Conservation (phyloP, 2,888 invertebrate species). For the Neoaliturus tenellus region DNA sequence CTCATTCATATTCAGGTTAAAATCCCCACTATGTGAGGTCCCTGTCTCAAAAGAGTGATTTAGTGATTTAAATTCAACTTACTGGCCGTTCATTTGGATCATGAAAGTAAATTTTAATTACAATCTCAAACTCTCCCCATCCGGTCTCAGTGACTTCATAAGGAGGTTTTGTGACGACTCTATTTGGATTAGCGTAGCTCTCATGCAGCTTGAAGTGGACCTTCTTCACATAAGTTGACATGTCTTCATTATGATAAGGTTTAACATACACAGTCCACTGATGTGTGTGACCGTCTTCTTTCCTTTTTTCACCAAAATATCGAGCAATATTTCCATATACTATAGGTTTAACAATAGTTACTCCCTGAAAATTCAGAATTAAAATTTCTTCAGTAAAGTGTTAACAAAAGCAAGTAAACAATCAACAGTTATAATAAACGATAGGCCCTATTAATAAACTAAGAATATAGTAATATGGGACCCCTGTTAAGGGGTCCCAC, state of each 20-base stretch:
- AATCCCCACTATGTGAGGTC: too few species aligned
- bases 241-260: conserved; percentile 94
- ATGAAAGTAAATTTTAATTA: conserved; percentile 97
- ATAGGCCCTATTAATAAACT: too few species aligned
- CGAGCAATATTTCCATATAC: conserved; percentile 97
- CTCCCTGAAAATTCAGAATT: conserved; percentile 83
- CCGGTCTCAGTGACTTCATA: conserved; percentile 99
- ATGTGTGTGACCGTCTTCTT: conserved; percentile 99
- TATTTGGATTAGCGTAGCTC: conserved; percentile 95
- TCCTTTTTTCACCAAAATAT: conserved; percentile 97
- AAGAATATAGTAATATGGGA: too few species aligned
- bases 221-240: conserved; percentile 96
- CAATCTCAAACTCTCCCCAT: conserved; percentile 99
- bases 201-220: conserved; percentile 98
- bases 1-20: too few species aligned
- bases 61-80: too few species aligned
- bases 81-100: conserved; percentile 97
- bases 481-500: too few species aligned
- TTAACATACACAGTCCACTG: conserved; percentile 99
- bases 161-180: conserved; percentile 96
- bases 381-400: too few species aligned
- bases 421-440: too few species aligned
- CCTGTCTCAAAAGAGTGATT: too few species aligned
- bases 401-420: too few species aligned
- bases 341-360: conserved; percentile 94